Evolutionary conservation across 1,140 invertebrate species (phyloP).

Genomic region (Eriosoma lanigerum): DNA sequence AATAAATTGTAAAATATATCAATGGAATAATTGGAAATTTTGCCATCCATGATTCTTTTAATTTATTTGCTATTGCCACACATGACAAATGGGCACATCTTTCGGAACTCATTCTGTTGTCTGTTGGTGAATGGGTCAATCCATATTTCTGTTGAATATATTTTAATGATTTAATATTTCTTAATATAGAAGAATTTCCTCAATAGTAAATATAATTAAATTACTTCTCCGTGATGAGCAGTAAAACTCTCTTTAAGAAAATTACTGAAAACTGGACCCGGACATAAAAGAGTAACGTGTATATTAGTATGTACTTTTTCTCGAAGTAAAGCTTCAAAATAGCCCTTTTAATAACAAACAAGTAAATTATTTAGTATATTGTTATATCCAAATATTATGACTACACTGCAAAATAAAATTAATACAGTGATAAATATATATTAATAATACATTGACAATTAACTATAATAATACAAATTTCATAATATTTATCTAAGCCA

Average conservation of each 20-base stretch:
- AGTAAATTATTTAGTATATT: not conserved
- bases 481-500: too few species aligned
- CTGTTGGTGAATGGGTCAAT: constrained; percentile 59
- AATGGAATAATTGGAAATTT: constrained; percentile 67
- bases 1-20: constrained; percentile 67
- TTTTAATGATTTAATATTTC: constrained; percentile 12
- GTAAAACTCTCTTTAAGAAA: constrained; percentile 74
- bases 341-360: constrained; percentile 64
- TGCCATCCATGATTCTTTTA: constrained; percentile 76
- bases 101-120: constrained; percentile 68
- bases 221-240: constrained; percentile 65
- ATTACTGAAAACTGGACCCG: constrained; percentile 74
- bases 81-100: constrained; percentile 74
- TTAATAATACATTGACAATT: too few species aligned
- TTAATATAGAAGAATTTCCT: too few species aligned
- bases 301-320: constrained; percentile 67
- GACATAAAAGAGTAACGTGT: constrained; percentile 72
- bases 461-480: too few species aligned
- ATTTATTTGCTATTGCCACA: constrained; percentile 74
- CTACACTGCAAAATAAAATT: not conserved
- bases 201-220: constrained; percentile 27
- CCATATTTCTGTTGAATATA: constrained; percentile 63
- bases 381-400: not conserved
- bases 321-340: constrained; percentile 66
- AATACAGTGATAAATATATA: not conserved